Conservation (phyloP, 2,797 vertebrate species). For the Sebastes flavidus region DNA sequence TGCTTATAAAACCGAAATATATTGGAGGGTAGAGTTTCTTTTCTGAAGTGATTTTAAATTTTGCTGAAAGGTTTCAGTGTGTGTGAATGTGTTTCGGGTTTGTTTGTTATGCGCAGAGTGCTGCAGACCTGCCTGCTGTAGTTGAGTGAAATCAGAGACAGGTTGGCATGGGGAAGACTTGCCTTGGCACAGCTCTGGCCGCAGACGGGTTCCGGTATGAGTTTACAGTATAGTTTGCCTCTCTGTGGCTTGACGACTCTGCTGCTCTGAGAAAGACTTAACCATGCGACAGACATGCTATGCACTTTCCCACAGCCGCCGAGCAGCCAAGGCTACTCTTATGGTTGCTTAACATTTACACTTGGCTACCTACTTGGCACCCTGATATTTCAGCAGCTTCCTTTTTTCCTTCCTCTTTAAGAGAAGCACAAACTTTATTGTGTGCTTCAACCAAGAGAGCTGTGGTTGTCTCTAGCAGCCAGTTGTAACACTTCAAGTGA, state of each 20-base stretch:
- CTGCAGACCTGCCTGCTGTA: constrained; percentile 45
- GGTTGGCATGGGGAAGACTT: constrained; percentile 63
- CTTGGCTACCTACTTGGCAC: constrained; percentile 42
- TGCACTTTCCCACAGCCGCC: constrained; percentile 73
- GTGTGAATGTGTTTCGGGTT: constrained; percentile 40
- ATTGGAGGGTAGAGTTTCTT: constrained; percentile 18
- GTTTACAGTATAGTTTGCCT: constrained; percentile 68
- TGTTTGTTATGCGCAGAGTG: constrained; percentile 49
- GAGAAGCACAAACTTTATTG: constrained; percentile 9
- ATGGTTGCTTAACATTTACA: constrained; percentile 62
- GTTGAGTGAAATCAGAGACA: constrained; percentile 65
- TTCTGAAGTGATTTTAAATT: constrained; percentile 22
- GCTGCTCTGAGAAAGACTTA: constrained; percentile 58
- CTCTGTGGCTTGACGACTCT: constrained; percentile 73
- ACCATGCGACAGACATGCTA: constrained; percentile 70
- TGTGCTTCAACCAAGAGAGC: neutral
- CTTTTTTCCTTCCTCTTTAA: constrained; percentile 33
- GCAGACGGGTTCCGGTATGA: constrained; percentile 72
- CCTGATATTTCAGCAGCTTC: constrained; percentile 32
- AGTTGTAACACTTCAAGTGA: constrained; percentile 1
- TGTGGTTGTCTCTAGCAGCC: constrained; percentile 12
- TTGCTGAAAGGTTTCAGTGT: constrained; percentile 45
- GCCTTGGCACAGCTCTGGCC: constrained; percentile 65
- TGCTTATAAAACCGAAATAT: constrained; percentile 21
- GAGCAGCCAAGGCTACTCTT: constrained; percentile 52